Percentiles rank a stretch among this genome's conserved stretches.
Evolutionary conservation across 2,797 vertebrate genomes (phyloP).

Genomic region (Onychomys leucogaster): DNA sequence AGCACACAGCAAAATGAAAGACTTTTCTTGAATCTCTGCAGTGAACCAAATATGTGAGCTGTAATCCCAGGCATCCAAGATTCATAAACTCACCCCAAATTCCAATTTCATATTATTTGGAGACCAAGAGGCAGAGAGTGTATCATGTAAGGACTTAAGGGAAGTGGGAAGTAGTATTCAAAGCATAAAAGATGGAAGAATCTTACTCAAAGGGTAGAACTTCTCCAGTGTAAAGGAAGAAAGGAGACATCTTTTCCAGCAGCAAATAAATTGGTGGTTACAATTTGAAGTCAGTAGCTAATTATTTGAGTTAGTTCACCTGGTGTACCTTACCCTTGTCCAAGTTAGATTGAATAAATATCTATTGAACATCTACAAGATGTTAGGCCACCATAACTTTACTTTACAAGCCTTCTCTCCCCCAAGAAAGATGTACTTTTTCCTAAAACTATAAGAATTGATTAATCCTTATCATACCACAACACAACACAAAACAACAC

Average conservation of each 20-base stretch:
- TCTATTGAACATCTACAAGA: background rate
- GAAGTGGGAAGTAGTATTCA: background rate
- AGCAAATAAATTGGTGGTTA: background rate
- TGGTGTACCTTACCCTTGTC: background rate
- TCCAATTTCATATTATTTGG: background rate
- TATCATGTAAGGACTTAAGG: background rate
- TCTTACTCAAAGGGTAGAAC: slow-evolving; percentile 8
- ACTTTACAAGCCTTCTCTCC: background rate
- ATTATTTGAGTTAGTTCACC: background rate
- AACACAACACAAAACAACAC: fast-evolving
- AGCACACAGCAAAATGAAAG: background rate
- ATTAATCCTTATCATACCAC: background rate
- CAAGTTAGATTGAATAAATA: background rate
- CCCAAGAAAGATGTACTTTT: background rate
- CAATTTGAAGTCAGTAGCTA: slow-evolving; percentile 16
- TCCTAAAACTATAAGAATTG: background rate
- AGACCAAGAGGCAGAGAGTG: background rate
- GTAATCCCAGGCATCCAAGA: background rate
- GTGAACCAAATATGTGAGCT: background rate
- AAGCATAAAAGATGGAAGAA: background rate
- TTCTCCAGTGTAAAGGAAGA: background rate
- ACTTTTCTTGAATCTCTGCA: background rate
- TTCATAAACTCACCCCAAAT: slow-evolving; percentile 24
- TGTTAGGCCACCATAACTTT: background rate
- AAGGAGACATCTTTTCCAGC: background rate